Conservation (phyloP, 2,113 vertebrate species). For the Tragulus kanchil region DNA sequence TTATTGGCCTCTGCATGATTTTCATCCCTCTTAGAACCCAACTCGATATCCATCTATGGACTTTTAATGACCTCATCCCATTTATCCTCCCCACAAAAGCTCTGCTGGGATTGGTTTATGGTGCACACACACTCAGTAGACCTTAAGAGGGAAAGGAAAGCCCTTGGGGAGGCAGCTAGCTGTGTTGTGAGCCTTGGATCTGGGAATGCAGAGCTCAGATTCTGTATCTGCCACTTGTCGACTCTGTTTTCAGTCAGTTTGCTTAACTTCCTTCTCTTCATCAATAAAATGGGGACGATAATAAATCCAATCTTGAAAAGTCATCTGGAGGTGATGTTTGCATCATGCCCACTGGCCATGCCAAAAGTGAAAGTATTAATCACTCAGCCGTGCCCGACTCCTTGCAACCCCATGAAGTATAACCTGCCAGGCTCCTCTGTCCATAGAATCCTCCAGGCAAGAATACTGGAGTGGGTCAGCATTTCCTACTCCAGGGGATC, state of each 20-base stretch:
- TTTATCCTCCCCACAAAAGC: neutral
- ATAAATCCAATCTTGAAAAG: neutral
- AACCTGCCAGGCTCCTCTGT: neutral
- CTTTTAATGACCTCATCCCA: neutral
- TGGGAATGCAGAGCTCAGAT: neutral
- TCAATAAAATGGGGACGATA: neutral
- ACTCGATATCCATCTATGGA: neutral
- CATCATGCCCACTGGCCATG: accelerated
- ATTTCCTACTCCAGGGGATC: neutral
- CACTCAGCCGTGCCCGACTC: neutral
- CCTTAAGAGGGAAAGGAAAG: neutral
- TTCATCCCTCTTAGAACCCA: neutral
- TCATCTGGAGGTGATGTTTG: neutral
- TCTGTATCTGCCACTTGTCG: neutral
- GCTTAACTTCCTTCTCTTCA: neutral
- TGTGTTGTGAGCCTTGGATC: neutral
- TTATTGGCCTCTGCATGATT: neutral
- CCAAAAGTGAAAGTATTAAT: neutral
- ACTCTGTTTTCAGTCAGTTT: neutral
- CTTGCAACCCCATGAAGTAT: neutral
- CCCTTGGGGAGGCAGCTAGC: accelerated
- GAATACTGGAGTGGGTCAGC: neutral
- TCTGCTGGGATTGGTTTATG: neutral
- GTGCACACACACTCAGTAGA: neutral
- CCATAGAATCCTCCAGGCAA: neutral